A percentile compares a stretch with the other conserved stretches of the same genome.
Conservation (phyloP, 2,113 vertebrate genomes). For the Damaliscus lunatus region DNA sequence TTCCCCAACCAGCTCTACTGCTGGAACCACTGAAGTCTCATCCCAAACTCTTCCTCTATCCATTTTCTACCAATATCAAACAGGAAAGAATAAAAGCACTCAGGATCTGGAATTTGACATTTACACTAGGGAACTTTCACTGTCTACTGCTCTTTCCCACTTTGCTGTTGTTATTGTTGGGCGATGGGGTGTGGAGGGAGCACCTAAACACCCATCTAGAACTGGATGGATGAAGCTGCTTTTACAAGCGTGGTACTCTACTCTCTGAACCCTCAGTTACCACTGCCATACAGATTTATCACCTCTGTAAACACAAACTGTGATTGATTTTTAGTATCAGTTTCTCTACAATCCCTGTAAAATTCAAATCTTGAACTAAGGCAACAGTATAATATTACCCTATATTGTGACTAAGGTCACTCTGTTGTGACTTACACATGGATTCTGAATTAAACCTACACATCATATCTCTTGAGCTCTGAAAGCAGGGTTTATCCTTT, state of each 20-base stretch:
- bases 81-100: neutral
- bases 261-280: neutral
- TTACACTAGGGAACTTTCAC: neutral
- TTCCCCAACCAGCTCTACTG: neutral
- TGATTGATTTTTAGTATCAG: neutral
- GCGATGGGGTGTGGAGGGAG: accelerated
- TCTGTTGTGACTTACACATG: neutral
- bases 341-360: neutral
- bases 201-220: neutral
- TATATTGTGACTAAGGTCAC: neutral
- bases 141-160: neutral
- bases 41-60: neutral
- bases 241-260: neutral
- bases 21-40: neutral
- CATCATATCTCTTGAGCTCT: neutral
- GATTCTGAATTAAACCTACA: conserved; percentile 17
- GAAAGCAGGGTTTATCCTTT: neutral
- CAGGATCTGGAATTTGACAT: neutral
- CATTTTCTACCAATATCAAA: conserved; percentile 1
- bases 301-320: neutral
- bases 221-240: neutral
- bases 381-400: neutral
- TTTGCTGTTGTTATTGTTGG: neutral
- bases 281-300: neutral
- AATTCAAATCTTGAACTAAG: neutral